Base-by-base conservation (phyloP, 2,888 invertebrate species). In the Amphipoea lucens region DNA sequence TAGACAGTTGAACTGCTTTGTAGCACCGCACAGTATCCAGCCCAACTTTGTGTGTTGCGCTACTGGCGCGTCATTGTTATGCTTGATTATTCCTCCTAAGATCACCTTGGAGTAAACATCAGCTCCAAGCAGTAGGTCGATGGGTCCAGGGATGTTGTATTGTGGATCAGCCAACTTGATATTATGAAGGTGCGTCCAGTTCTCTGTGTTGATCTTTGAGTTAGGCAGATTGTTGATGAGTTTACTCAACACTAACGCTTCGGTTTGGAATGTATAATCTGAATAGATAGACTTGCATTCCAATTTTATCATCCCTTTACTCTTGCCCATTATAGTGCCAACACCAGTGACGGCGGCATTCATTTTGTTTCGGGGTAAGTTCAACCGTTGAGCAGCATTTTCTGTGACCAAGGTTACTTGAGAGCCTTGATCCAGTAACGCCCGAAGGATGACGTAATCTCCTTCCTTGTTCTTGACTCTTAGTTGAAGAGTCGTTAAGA, bases 41-140 rank as follows among this genome's bases (percentile, higher is more conserved):
- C 45, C 67, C n/a, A 67, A n/a, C 6, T n/a, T 67, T 23, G 11
- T 57, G 4, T 67, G 67, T 67, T 67, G 67, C 45, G 42, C 45
- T 45, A 67, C n/a, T n/a, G 45, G 67, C 42, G 45, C n/a, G 67
- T 67, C 23, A 42, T 57, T 23, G 57, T 57, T 57, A 23, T 57
- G 57, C 4, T n/a, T 57, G 57, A 57, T 23, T 57, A 57, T 23
- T 23, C 57, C 57, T 57, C 29, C 36, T 54, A 70, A 11, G 36
- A 54, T 70, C 36, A 70, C 54, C 12, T 36, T 23, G 57, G 70
- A 57, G 40, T 57, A 57, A 71, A 71, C 20, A 71, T 57, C 70
- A 2, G 70, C 71, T 57, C 71, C 71, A 14, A 71, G 57, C 40
- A 71, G n/a, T 71, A 71, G 6, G 57, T 57, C 70, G n/a, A 71